Evolutionary conservation across 2,888 invertebrate species (phyloP).

Genomic region (Agrochola circellaris): DNA sequence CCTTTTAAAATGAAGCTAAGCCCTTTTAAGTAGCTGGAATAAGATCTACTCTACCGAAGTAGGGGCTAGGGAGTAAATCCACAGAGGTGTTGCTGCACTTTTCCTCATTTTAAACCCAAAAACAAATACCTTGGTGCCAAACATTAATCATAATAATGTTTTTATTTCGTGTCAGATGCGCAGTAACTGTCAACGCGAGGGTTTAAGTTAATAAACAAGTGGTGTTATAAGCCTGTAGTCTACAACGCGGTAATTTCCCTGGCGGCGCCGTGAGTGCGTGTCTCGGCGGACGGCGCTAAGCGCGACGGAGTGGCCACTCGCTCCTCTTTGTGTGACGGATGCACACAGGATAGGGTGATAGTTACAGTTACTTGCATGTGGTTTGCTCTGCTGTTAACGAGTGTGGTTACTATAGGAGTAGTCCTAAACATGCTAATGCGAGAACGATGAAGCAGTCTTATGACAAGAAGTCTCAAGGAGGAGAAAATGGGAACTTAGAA

Average conservation of each 20-base stretch:
- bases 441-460: background rate
- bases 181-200: conserved; percentile 33
- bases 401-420: background rate
- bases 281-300: conserved; percentile 44
- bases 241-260: conserved; percentile 59
- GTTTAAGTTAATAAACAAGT: conserved; percentile 55
- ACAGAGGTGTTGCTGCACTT: background rate
- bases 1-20: background rate
- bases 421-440: background rate
- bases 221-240: conserved; percentile 39
- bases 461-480: background rate
- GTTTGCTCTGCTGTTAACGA: background rate
- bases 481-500: background rate
- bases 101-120: background rate
- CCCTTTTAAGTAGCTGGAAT: background rate
- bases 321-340: conserved; percentile 26
- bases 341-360: conserved; percentile 15
- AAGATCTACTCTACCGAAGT: background rate
- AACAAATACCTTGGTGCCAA: background rate
- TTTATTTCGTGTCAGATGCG: conserved; percentile 27
- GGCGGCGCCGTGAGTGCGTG: conserved; percentile 58
- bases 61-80: background rate
- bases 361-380: conserved; percentile 14
- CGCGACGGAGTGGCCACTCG: conserved; percentile 44
- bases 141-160: conserved; percentile 33